Percentiles rank a stretch among this genome's conserved stretches.
Conservation (phyloP, 2,113 vertebrate genomes). For the Tragelaphus strepsiceros region DNA sequence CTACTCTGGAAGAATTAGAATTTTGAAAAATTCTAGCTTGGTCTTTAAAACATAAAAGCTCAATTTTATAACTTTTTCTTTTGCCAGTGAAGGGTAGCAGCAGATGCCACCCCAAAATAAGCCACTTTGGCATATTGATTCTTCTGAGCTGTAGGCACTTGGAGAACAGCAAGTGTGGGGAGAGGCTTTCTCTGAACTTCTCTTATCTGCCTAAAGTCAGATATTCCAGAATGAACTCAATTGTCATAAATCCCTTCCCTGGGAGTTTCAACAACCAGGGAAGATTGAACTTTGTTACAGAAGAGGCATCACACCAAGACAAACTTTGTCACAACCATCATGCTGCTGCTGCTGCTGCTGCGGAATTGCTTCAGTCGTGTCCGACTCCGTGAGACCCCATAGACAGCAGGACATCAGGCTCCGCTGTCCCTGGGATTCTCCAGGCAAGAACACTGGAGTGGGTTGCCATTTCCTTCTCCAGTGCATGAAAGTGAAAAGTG, state of each 20-base stretch:
- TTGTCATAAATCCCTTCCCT: neutral
- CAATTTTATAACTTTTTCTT: neutral
- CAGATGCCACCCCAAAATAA: neutral
- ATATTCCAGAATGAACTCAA: neutral
- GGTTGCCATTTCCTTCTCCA: too few species aligned
- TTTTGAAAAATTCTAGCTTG: neutral
- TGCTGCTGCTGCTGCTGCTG: too few species aligned
- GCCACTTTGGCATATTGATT: neutral
- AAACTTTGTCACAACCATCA: neutral
- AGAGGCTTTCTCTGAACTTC: neutral
- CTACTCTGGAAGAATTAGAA: neutral
- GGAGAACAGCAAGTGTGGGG: neutral
- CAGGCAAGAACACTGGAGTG: too few species aligned
- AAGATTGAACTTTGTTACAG: neutral
- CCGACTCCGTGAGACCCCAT: too few species aligned
- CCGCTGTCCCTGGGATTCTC: too few species aligned
- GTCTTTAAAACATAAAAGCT: neutral
- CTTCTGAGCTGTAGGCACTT: neutral
- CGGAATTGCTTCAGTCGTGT: too few species aligned
- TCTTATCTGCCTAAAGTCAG: neutral
- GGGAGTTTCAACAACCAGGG: neutral
- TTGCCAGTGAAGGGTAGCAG: neutral
- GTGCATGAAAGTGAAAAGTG: too few species aligned
- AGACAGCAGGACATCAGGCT: too few species aligned
- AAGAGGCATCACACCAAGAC: neutral